These are phyloP conservation scores for Pantherophis alleghaniensis DNA, from an alignment of 2,797 vertebrate genomes.

Conservation along the genomic window DNA sequence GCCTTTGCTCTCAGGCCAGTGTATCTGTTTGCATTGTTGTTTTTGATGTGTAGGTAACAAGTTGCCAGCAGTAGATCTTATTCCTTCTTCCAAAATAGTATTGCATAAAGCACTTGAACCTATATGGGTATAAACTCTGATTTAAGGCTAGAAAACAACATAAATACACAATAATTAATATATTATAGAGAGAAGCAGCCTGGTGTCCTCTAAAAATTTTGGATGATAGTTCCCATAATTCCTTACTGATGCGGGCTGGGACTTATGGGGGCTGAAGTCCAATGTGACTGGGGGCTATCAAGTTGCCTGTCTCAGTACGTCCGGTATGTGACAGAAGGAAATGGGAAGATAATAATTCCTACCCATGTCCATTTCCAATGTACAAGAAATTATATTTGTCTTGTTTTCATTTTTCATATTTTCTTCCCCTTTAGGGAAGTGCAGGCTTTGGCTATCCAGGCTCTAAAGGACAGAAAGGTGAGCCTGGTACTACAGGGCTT, in stretches of 20 bases:
- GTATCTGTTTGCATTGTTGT: background rate
- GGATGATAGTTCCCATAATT: background rate
- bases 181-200: background rate
- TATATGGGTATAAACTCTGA: background rate
- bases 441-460: constrained; percentile 86
- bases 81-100: background rate
- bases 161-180: background rate
- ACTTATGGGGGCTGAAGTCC: background rate
- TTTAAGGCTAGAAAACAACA: background rate
- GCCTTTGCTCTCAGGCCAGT: background rate
- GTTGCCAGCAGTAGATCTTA: background rate
- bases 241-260: background rate
- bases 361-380: background rate
- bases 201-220: background rate
- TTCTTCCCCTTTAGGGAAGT: constrained; percentile 70
- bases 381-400: background rate
- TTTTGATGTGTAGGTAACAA: background rate
- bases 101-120: background rate
- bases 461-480: constrained; percentile 82
- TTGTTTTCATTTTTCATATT: accelerated
- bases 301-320: background rate
- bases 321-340: background rate
- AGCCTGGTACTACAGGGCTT: constrained; percentile 72
- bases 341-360: background rate
- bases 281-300: background rate